Base-by-base conservation (phyloP, 2,797 vertebrate species). In the Pitangus sulphuratus region DNA sequence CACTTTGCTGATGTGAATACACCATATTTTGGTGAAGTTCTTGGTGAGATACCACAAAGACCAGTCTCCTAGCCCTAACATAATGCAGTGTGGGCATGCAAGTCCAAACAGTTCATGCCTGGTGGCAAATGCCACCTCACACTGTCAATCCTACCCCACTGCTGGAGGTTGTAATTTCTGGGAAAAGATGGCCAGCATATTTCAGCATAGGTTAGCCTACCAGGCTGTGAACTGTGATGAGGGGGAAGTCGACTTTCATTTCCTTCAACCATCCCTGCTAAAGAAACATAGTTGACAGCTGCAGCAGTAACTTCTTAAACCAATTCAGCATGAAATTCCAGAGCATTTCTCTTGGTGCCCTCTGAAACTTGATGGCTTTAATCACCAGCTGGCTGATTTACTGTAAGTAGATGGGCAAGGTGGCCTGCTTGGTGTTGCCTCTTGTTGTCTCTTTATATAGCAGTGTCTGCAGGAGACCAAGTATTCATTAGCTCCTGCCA, bases 301-400 rank as follows among this genome's bases (percentile, higher is more conserved):
- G 74, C 24, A 93, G 58, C 51, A 84, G 58, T 62, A 94, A 91
- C 80, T 83, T 84, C 89, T 86, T 69, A 94, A 93, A 90, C 54
- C 69, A 93, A 87, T 88, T 92, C 88, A 56, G 62, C 1, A 0
- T 90, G 93, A 97, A 90, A 87, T 95, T 95, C 88, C 93, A 90
- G 77, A 76, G 74, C 62, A 70, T 84, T 91, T 82, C 39, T 69
- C 40, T 68, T 40, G 39, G 28, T 90, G 86, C 62, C 54, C 80
- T 82, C 92, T 26, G 37, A 90, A 95, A 93, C 28, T 62, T 39
- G 66, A 82, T 28, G 50, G 83, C 51, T 95, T 89, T 84, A 82
- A 92, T 87, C 74, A 72, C 31, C 75, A 93, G 39, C 54, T 86
- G 80, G 50, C 91, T 79, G 65, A 68, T 12, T 71, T 84, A 78